phyloP scores from a whole-genome alignment of 2,797 vertebrate species.

The Tiaroga cobitis region DNA sequence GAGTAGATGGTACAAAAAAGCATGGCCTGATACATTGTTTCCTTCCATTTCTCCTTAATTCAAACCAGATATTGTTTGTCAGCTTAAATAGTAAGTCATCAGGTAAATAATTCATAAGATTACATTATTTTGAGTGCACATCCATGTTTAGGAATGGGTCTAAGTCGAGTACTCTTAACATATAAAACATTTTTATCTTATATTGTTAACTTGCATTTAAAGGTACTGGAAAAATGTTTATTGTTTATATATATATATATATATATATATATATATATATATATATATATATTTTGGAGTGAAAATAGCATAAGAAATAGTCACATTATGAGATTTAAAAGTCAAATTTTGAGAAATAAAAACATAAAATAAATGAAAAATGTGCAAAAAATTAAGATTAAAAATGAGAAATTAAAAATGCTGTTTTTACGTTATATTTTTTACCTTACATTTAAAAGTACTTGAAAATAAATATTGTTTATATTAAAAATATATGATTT shows the following conservation, averaged over 20 bases:
- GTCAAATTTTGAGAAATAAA: background rate
- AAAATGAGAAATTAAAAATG: background rate
- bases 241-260: no score
- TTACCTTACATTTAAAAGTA: background rate
- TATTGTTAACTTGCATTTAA: background rate
- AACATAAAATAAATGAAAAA: background rate
- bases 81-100: background rate
- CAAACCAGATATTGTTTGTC: conserved; percentile 16
- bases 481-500: background rate
- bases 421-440: background rate
- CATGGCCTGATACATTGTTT: conserved; percentile 5
- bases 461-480: background rate
- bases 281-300: no score
- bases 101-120: background rate
- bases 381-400: background rate
- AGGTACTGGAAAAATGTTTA: background rate
- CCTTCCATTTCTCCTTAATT: background rate
- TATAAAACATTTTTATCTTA: background rate
- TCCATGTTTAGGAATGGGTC: background rate
- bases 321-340: background rate
- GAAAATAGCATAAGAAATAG: background rate
- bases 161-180: background rate
- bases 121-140: background rate
- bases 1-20: conserved; percentile 17
- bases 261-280: no score